Evolutionary conservation across 2,888 invertebrate species (phyloP), one percentile per base, ranked within the genome.

Genomic region (Conchocele bisecta): DNA sequence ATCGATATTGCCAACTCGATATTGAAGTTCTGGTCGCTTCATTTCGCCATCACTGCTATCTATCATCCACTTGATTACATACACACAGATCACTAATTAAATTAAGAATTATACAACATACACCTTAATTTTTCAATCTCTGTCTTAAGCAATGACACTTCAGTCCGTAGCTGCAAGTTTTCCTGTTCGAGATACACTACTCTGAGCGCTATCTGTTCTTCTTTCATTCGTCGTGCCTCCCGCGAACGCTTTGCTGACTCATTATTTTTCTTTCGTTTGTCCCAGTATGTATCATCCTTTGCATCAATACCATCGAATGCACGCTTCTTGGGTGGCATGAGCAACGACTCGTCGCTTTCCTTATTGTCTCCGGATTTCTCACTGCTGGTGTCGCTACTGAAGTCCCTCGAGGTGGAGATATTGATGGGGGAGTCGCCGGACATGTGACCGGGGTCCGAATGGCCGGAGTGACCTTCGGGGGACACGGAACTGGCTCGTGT

Each of bases 251-350:
- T 89, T 6, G 92, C 92, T 7, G 91, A 91, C 61, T 91, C 91
- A 72, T 92, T 92, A 81, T 92, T 92, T 78, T 91, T 90, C 66
- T 88, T 85, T n/a, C 92, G 83, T 53, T 91, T 89, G 56, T 91
- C 91, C 88, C 89, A 89, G 67, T 92, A 92, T 15, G 65, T 50
- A 29, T 82, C 83, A 79, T 91, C 91, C 70, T 91, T 91, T 58
- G 81, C 75, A 7, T 81, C 75, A 9, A 5, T 6, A 17, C 56
- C 26, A 20, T 61, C 54, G 29, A 69, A 73, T 24, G 83, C 73
- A 6, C 87, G 75, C 69, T 88, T 88, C 67, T 88, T 88, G n/a
- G 84, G 86, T 2, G 84, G 87, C 35, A 77, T 67, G 26, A 66
- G 67, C 26, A 54, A 61, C 15, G 51, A 35, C n/a, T n/a, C n/a